Evolutionary conservation across 2,797 vertebrate species (phyloP).

Genomic region (Enteromius afrohamiltoni): DNA sequence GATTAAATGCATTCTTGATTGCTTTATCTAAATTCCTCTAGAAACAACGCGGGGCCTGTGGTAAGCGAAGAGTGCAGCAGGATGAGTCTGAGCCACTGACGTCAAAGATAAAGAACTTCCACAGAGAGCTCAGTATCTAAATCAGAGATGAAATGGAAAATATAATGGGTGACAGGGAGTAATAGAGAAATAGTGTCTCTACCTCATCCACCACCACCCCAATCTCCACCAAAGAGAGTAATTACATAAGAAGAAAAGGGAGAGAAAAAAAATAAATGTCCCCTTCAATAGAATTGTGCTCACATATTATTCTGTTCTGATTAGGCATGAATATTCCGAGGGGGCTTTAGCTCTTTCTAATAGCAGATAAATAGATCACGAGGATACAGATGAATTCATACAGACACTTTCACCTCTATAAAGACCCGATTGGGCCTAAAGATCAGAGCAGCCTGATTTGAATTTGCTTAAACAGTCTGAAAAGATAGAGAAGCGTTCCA

Average conservation of each 20-base stretch:
- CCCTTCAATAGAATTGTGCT: slow-evolving; percentile 16
- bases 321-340: slow-evolving; percentile 13
- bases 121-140: slow-evolving; percentile 24
- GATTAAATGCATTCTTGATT: slow-evolving; percentile 37
- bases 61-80: neutral
- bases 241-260: slow-evolving; percentile 33
- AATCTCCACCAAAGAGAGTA: slow-evolving; percentile 30
- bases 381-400: slow-evolving; percentile 17
- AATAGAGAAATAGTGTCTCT: slow-evolving; percentile 19
- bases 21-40: slow-evolving; percentile 9
- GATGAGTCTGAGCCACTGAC: slow-evolving; percentile 10
- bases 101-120: slow-evolving; percentile 28
- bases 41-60: slow-evolving; percentile 6
- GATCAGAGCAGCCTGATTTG: neutral
- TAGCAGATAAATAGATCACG: slow-evolving; percentile 5
- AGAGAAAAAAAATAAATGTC: slow-evolving; percentile 9
- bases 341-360: neutral
- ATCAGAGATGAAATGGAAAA: slow-evolving; percentile 13
- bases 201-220: neutral
- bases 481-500: neutral
- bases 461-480: neutral
- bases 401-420: neutral
- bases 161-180: slow-evolving; percentile 32
- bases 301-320: slow-evolving; percentile 6
- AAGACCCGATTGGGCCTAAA: neutral